Percentiles rank a stretch among this genome's conserved stretches.
phyloP scores from a whole-genome alignment of 2,113 vertebrate species.

The Phalacrocorax pelagicus region DNA sequence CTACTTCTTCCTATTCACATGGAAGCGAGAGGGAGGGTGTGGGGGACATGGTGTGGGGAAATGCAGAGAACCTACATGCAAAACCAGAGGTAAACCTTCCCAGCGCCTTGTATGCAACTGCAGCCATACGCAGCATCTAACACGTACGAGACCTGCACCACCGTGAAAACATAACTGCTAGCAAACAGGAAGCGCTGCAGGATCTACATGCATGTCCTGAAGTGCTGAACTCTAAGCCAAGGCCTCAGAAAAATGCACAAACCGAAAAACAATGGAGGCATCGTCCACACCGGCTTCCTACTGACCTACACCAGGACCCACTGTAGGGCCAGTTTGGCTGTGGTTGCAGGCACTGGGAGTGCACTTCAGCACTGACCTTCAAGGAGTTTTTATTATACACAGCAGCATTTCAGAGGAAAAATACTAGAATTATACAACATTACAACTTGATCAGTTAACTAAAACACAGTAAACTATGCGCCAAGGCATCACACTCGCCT shows the following conservation, averaged over 20 bases:
- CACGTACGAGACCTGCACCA: fast-evolving
- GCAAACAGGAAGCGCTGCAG: slow-evolving; percentile 7
- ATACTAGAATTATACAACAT: not conserved
- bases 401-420: not conserved
- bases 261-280: not conserved
- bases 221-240: not conserved
- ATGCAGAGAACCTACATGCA: not conserved
- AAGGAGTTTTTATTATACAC: not conserved
- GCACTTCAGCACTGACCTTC: fast-evolving
- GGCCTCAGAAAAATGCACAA: not conserved
- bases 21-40: not conserved
- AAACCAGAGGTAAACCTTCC: not conserved
- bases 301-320: not conserved
- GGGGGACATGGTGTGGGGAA: not conserved
- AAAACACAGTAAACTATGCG: not conserved
- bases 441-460: not conserved
- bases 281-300: not conserved
- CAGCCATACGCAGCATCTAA: not conserved
- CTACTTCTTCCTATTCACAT: not conserved
- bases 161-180: not conserved
- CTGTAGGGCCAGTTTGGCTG: not conserved
- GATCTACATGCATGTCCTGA: not conserved
- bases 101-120: fast-evolving
- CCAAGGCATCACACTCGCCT: not conserved
- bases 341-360: not conserved